Evolutionary conservation across 2,797 vertebrate species (phyloP), one percentile per base, ranked within the genome.

Genomic region (Bufotes viridis): DNA sequence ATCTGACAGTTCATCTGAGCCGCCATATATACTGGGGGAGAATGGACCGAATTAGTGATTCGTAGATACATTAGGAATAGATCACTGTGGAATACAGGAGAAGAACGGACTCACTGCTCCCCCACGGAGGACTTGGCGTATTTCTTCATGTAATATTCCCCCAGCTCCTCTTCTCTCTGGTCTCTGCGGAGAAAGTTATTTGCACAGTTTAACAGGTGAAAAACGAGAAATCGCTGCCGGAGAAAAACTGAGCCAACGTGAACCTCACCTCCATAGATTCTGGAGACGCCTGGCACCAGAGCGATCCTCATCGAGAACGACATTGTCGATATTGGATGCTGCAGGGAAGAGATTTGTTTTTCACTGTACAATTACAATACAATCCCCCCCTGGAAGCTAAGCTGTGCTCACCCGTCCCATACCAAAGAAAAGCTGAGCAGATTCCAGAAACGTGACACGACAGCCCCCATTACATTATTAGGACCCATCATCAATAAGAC

Each of bases 91-190:
- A 26, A 14, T 18, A 22, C 0, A 13, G 4, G 10, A 61, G 3
- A 42, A 18, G 3, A 26, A 55, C 29, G 42, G 55, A 96, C 97
- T 96, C 93, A 99, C 98, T 97, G 96, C 82, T 99, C 97, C 0
- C 97, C 97, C 86, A 95, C 96, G 0, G 97, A 96, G 0, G 97
- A 96, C 90, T 99, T 98, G 90, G 98, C 98, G 0, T 99, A 99
- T 92, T 99, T 99, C 91, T 97, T 98, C 98, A 98, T 99, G 93
- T 98, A 98, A 90, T 99, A 99, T 87, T 99, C 98, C 1, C 97
- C 98, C 91, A 99, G 87, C 1, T 97, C 98, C 91, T 99, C 98
- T 89, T 98, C 98, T 5, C 97, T 94, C 89, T 98, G 97, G 89
- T 99, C 98, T 92, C 97, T 99, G 93, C 0, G 4, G 9, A 29